Base-by-base conservation (phyloP, 2,113 vertebrate genomes). In the Panurus biarmicus region DNA sequence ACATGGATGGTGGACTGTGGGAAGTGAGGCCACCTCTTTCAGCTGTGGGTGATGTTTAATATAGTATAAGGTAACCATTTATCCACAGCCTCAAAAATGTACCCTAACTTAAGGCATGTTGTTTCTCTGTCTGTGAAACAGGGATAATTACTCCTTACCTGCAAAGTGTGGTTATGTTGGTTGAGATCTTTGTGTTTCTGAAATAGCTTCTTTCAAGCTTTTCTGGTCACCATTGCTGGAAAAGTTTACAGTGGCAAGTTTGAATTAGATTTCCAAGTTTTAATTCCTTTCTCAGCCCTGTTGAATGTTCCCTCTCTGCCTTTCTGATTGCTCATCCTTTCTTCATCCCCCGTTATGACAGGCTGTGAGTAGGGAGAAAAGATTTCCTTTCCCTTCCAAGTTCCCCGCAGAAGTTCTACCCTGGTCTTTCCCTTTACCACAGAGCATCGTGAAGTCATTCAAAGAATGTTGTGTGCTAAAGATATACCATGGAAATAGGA, bases 391-490 rank as follows among this genome's bases (percentile, higher is more conserved):
- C 78, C 61, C 11, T 93, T 95, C 71, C 72, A 76, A 57, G 72
- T 74, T 87, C 40, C 67, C 79, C 56, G 0, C 72, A 64, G 56
- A 26, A 83, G 81, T 89, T 66, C 56, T 85, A 2, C 64, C 75
- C 78, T 28, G 11, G 90, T 87, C 64, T 88, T 91, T 93, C 67
- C 74, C 88, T 88, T 89, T 74, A 90, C 74, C 90, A 67, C 90
- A 86, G 69, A 73, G 33, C 1, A 0, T 90, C 0, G 0, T 85
- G 72, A 73, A 96, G 67, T 90, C 78, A 80, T 87, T 94, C 71
- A 18, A 90, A 82, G 87, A 96, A 91, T 95, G 90, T 67, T 5
- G 5, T 74, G 71, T 88, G 51, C 93, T 94, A 90, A 89, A 93
- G 87, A 91, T 82, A 81, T 1, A 76, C 70, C 42, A 47, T 85